Percentiles rank a stretch among this genome's conserved stretches.
Evolutionary conservation across 1,140 invertebrate genomes (phyloP).

Genomic region (Listronotus oregonensis): DNA sequence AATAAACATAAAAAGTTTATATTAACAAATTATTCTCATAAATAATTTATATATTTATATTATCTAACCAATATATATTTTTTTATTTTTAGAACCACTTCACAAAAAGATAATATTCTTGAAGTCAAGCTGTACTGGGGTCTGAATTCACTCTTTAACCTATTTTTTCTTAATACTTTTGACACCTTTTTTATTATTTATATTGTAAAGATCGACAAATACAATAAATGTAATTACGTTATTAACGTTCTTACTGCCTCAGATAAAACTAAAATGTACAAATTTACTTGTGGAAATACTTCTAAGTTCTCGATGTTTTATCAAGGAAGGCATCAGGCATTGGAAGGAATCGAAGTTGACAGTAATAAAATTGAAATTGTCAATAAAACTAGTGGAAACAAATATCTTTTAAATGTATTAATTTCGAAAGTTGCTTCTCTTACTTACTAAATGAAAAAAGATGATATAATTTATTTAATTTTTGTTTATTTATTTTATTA

Average conservation of each 20-base stretch:
- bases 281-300: neutral
- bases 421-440: too few relatives aligned
- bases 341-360: constrained; percentile 8
- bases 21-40: too few relatives aligned
- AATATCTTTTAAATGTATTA: too few relatives aligned
- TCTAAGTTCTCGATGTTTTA: constrained; percentile 12
- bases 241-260: constrained; percentile 9
- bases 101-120: too few relatives aligned
- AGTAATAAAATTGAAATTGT: neutral
- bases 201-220: neutral
- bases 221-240: neutral
- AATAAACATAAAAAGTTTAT: too few relatives aligned
- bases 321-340: constrained; percentile 1
- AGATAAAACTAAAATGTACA: constrained; percentile 5
- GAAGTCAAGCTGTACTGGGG: neutral
- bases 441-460: too few relatives aligned
- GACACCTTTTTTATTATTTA: neutral
- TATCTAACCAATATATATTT: too few relatives aligned
- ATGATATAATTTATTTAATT: too few relatives aligned
- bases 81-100: too few relatives aligned
- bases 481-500: too few relatives aligned
- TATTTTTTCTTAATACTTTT: neutral
- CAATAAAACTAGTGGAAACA: too few relatives aligned
- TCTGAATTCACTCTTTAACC: neutral
- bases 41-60: too few relatives aligned